These are phyloP conservation scores for Macrochelys suwanniensis DNA, from an alignment of 2,797 vertebrate genomes.

Conservation along the genomic window DNA sequence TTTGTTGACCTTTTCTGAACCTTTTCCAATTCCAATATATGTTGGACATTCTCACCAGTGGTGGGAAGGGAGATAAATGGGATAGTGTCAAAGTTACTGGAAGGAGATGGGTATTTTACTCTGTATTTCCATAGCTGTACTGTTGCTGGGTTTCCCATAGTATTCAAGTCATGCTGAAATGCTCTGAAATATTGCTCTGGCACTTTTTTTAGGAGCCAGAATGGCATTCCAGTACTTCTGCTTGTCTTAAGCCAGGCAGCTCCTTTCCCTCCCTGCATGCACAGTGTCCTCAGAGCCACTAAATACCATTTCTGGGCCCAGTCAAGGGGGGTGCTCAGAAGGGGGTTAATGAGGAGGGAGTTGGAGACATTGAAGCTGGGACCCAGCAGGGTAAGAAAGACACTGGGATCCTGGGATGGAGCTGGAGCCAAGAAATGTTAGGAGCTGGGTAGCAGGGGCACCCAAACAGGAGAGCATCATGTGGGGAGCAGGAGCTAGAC, in stretches of 20 bases:
- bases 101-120: neutral
- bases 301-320: no score
- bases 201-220: neutral
- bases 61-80: rapidly evolving
- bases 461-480: neutral
- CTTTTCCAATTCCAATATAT: no score
- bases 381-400: neutral
- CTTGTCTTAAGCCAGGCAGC: no score
- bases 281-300: no score
- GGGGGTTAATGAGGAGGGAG: no score
- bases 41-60: neutral
- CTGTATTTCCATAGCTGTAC: neutral
- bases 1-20: no score
- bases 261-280: no score
- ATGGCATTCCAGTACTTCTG: neutral
- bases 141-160: neutral
- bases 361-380: neutral
- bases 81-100: neutral
- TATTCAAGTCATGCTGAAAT: neutral
- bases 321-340: neutral
- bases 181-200: neutral
- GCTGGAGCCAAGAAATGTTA: neutral
- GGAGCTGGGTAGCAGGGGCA: neutral
- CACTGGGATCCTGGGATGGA: neutral
- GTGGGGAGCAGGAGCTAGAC: neutral